Percentiles rank a stretch among this genome's conserved stretches.
Conservation (phyloP, 2,888 invertebrate species). For the Dynastes maya region DNA sequence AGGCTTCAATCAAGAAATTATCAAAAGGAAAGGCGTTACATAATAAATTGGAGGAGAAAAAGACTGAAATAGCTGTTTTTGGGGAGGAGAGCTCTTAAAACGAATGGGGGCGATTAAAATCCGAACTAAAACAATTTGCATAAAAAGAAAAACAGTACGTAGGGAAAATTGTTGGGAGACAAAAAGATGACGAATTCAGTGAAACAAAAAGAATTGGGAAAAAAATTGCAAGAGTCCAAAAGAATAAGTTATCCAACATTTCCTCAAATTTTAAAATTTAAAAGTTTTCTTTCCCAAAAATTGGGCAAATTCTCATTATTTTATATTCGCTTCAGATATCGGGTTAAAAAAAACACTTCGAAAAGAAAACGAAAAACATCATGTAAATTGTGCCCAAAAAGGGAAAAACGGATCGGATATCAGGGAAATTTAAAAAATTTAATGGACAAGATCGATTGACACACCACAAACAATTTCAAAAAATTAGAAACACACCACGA, state of each 20-base stretch:
- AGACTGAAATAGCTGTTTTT: slow-evolving; percentile 74
- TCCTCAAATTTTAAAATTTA: too few relatives aligned
- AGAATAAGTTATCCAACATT: slow-evolving; percentile 67
- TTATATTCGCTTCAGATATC: slow-evolving; percentile 73
- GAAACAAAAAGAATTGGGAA: slow-evolving; percentile 74
- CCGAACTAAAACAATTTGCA: slow-evolving; percentile 76
- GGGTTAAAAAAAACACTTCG: slow-evolving; percentile 77
- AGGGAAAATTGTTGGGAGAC: slow-evolving; percentile 73
- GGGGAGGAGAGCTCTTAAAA: slow-evolving; percentile 77
- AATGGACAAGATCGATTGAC: slow-evolving; percentile 82
- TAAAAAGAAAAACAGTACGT: slow-evolving; percentile 76
- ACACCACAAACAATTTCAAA: slow-evolving; percentile 82
- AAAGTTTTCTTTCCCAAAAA: background rate
- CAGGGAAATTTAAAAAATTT: slow-evolving; percentile 80
- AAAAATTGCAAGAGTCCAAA: slow-evolving; percentile 70
- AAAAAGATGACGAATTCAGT: slow-evolving; percentile 75
- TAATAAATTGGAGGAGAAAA: slow-evolving; percentile 71
- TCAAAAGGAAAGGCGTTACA: slow-evolving; percentile 67
- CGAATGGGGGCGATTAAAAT: slow-evolving; percentile 77
- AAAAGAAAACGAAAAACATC: slow-evolving; percentile 75
- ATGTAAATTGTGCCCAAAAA: slow-evolving; percentile 73
- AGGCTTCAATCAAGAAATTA: slow-evolving; percentile 67
- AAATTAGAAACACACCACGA: slow-evolving; percentile 78
- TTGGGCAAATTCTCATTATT: background rate
- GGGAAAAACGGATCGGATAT: slow-evolving; percentile 80